Percentiles rank a stretch among this genome's conserved stretches.
These are phyloP conservation scores for Pollenia griseotomentosa DNA, from an alignment of 2,888 invertebrate genomes.

Conservation along the genomic window DNA sequence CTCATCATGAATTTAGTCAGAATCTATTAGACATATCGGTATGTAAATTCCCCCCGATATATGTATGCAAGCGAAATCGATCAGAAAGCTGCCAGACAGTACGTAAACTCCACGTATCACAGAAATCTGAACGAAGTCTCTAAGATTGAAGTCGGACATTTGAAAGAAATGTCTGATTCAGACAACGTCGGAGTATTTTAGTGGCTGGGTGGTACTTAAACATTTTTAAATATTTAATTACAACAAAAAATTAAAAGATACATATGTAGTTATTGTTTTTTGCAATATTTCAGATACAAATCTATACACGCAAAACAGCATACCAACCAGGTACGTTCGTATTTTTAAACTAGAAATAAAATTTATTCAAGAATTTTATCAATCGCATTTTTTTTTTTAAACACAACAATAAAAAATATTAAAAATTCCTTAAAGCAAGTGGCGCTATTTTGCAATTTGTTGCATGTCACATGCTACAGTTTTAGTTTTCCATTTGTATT, in stretches of 20 bases:
- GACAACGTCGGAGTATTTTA: no score
- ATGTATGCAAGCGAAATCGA: no score
- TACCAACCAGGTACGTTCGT: neutral
- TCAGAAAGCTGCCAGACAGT: no score
- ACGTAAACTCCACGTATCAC: no score
- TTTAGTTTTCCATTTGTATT: conserved; percentile 37
- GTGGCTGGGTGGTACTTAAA: no score
- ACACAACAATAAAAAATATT: neutral
- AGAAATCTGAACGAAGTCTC: no score
- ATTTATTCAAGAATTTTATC: conserved; percentile 28
- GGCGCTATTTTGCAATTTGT: conserved; percentile 72
- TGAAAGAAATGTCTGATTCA: no score
- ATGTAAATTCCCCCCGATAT: no score
- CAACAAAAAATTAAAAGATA: neutral
- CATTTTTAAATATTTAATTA: no score
- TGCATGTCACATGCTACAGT: conserved; percentile 71
- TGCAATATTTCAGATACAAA: neutral
- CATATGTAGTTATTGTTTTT: neutral
- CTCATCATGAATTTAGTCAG: no score
- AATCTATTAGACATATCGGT: no score
- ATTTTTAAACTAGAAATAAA: neutral
- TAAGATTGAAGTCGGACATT: no score
- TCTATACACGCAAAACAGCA: conserved; percentile 1
- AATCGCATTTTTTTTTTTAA: conserved; percentile 1
- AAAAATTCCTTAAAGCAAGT: conserved; percentile 62